These are phyloP conservation scores for Gymnosoma rotundatum DNA, from an alignment of 2,888 invertebrate species.

Conservation along the genomic window DNA sequence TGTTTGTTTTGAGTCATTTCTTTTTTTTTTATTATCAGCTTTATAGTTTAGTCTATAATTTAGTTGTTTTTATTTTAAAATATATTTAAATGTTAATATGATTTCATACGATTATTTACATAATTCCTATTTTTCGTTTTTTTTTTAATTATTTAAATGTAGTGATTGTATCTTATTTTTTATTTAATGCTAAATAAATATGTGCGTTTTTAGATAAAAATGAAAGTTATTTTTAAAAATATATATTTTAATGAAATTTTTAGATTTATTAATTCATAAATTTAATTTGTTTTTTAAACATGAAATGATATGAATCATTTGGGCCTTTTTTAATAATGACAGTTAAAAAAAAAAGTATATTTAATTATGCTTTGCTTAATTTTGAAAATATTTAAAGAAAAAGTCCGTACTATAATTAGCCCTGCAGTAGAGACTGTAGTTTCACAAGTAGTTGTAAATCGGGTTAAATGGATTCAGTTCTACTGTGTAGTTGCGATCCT, in stretches of 20 bases:
- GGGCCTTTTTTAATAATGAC: no score
- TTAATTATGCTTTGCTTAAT: no score
- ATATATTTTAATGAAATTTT: not conserved
- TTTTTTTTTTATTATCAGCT: conserved; percentile 19
- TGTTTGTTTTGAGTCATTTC: conserved; percentile 25
- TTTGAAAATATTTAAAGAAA: no score
- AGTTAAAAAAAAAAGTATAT: not conserved
- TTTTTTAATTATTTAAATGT: conserved; percentile 3
- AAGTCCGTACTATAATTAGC: no score
- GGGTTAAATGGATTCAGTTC: no score
- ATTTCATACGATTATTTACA: conserved; percentile 47
- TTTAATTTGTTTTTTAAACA: conserved; percentile 16
- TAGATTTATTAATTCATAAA: not conserved
- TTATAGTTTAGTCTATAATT: conserved; percentile 47
- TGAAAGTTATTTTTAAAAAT: not conserved
- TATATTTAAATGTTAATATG: conserved; percentile 35
- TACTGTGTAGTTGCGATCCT: no score
- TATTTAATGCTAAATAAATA: conserved; percentile 62
- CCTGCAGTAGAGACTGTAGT: no score
- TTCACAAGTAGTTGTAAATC: no score
- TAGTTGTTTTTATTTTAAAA: conserved; percentile 54
- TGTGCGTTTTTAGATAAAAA: conserved; percentile 60
- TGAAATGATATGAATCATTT: conserved; percentile 57
- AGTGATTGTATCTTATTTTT: conserved; percentile 10
- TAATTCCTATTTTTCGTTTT: conserved; percentile 27